Evolutionary conservation across 92 coral and sea anemone species (phyloP), one percentile per base, ranked within the genome.

Genomic region (Parazoanthus darwini): DNA sequence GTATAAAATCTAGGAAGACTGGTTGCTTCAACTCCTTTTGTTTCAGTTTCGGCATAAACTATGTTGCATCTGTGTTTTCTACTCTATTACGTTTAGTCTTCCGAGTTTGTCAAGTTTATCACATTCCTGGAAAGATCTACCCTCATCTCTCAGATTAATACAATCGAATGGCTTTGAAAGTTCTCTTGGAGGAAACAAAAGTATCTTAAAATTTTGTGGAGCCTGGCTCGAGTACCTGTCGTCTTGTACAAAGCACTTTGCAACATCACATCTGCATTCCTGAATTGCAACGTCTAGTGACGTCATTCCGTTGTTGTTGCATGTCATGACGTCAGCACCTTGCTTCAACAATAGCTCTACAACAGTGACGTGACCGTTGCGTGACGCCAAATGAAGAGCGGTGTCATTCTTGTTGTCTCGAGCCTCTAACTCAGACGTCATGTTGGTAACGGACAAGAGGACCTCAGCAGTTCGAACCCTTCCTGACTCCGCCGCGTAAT

Each of bases 401-500:
- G 98, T 93, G 51, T 91, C 91, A 78, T 92, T 92, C 2, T 85
- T 89, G 56, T 79, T 54, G 86, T 94, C 95, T 48, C 76, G 86
- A 48, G 90, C 94, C 54, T 88, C 92, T 71, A 94, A 59, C 5
- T 89, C 78, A 6, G 85, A 77, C 8, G 82, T 71, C 22, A 85
- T 78, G 46, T 76, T 70, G 36, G 74, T 87, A 39, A 78, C 22
- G 11, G 13, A 66, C 8, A 94, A 77, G 20, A 94, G 88, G 71
- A 70, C 86, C 58, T 90, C 81, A 3, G 85, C 91, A 0, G 92
- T 91, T 36, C 59, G 46, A 58, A 72, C 76, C 85, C 91, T 88
- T n/a, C 98, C 98, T 37, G 95, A 90, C 66, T 86, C 86, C 4
- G 95, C 95, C 86, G 94, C 94, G 58, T 88, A 88, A 71, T 94